These are phyloP conservation scores for Petrocephalus sullivani DNA, from an alignment of 2,797 vertebrate species.

Conservation along the genomic window DNA sequence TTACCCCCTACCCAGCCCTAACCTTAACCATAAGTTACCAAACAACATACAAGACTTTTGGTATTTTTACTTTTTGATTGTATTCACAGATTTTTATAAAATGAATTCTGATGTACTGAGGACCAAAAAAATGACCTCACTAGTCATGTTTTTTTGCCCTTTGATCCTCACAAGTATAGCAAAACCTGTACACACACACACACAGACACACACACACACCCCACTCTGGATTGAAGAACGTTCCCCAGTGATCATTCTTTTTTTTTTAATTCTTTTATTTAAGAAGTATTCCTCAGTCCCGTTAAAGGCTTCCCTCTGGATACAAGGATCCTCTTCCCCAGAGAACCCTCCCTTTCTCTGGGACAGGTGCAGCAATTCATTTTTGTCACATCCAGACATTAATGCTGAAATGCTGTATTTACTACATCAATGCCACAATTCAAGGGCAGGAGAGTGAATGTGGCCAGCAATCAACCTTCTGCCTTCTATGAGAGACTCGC, in stretches of 20 bases:
- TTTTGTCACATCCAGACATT: not conserved
- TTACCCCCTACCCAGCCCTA: too few species aligned
- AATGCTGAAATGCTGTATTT: conserved; percentile 14
- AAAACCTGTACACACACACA: not conserved
- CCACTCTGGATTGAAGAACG: not conserved
- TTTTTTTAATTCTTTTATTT: not conserved
- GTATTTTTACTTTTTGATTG: too few species aligned
- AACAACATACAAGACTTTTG: too few species aligned
- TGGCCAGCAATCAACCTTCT: not conserved
- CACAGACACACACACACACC: not conserved
- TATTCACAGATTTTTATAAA: too few species aligned
- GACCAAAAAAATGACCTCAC: too few species aligned
- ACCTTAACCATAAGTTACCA: too few species aligned
- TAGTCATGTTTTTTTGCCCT: too few species aligned
- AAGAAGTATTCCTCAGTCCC: not conserved
- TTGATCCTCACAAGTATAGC: too few species aligned
- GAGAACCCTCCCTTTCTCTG: not conserved
- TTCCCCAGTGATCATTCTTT: not conserved
- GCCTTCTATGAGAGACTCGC: not conserved
- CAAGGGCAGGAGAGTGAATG: not conserved
- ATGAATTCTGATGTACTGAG: too few species aligned
- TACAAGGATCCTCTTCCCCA: not conserved
- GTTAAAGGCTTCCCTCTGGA: not conserved
- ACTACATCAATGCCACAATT: not conserved
- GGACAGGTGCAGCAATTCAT: not conserved